Evolutionary conservation across 2,797 vertebrate genomes (phyloP), one percentile per base, ranked within the genome.

Genomic region (Triplophysa bombifrons): DNA sequence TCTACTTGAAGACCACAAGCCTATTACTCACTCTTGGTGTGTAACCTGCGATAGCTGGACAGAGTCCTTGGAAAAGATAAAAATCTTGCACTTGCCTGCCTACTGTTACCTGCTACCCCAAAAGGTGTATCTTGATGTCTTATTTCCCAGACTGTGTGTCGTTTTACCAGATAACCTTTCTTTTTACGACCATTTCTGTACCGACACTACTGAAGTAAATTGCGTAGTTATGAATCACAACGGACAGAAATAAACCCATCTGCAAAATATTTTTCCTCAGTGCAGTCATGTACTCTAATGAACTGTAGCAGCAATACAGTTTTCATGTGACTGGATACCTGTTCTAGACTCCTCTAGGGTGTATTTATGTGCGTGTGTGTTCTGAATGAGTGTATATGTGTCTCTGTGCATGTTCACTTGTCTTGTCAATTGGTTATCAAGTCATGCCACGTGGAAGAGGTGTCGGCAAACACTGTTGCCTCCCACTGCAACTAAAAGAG

Each of bases 391-490:
- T 67, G 73, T 82, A 78, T 87, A 81, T 85, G 74, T 56, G 72
- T 79, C 58, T 41, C 12, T 14, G 81, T 89, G 87, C 80, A 87
- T 87, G 88, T 73, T 86, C 82, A 86, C 71, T 53, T 87, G 80
- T 71, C 30, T 27, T 84, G 88, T 83, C 77, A 74, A 20, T 84
- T 70, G 74, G 71, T 82, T 82, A 80, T 83, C 86, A 72, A 84
- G 87, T 89, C 90, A 94, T 94, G 93, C 92, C 92, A 91, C 91
- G 86, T 85, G 91, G 91, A 86, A 92, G 88, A 76, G 84, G 87
- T 83, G 87, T 86, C 16, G 86, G 89, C 3, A 78, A 88, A 84
- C 90, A 90, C 89, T 91, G 93, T 89, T 91, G 92, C 88, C 85
- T 90, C 61, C 85, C 89, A 75, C 84, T 87, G 4, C 89, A 90